phyloP scores from a whole-genome alignment of 64 coral and sea anemone genomes.

The Orbicella faveolata region DNA sequence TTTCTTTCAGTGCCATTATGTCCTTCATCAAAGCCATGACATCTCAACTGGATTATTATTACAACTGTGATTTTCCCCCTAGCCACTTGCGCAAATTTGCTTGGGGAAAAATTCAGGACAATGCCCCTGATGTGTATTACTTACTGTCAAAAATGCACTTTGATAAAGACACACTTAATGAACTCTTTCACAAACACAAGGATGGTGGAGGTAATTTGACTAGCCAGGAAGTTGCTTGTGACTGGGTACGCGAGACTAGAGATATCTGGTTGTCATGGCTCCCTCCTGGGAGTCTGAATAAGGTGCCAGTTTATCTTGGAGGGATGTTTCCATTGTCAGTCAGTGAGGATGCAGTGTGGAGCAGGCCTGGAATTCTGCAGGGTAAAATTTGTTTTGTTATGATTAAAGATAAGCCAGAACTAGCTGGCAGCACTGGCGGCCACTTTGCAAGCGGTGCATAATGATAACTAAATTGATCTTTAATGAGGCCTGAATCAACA shows the following conservation, averaged over 20 bases:
- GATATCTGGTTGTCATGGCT: constrained; percentile 77
- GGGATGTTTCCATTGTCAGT: constrained; percentile 86
- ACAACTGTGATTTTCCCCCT: constrained; percentile 66
- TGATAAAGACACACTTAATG: constrained; percentile 53
- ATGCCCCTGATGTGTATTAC: constrained; percentile 71
- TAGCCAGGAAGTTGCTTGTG: constrained; percentile 73
- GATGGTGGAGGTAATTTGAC: constrained; percentile 48
- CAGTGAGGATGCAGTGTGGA: constrained; percentile 67
- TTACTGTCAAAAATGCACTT: constrained; percentile 71
- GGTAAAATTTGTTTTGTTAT: constrained; percentile 39
- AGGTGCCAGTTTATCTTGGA: constrained; percentile 77
- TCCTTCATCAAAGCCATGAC: constrained; percentile 2
- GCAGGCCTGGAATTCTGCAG: constrained; percentile 74
- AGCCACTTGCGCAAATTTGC: constrained; percentile 71
- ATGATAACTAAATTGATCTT: too few relatives aligned
- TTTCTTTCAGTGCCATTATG: neutral
- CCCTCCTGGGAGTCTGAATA: constrained; percentile 34
- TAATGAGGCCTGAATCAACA: too few relatives aligned
- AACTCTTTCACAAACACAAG: constrained; percentile 41
- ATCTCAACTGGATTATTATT: constrained; percentile 9
- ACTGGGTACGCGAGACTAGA: constrained; percentile 59
- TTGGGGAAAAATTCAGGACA: constrained; percentile 62
- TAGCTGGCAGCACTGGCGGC: too few relatives aligned
- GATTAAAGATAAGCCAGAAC: too few relatives aligned
- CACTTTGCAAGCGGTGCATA: neutral